Evolutionary conservation across 1,140 invertebrate species (phyloP).

Genomic region (Anoplolepis gracilipes): DNA sequence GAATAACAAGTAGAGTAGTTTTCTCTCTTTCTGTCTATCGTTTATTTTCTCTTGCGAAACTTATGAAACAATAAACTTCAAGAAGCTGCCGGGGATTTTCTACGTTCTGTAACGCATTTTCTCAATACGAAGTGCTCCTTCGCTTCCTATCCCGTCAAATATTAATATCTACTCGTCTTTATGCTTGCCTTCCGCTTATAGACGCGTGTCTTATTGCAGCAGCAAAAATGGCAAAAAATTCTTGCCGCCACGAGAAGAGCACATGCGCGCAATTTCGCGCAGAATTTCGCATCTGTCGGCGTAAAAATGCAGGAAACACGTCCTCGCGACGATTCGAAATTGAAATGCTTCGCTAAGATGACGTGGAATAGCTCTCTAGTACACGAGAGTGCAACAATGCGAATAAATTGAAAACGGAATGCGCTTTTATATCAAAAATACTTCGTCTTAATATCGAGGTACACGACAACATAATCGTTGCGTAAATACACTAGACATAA

Average conservation of each 20-base stretch:
- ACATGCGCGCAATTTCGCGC: constrained; percentile 46
- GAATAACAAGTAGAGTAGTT: constrained; percentile 38
- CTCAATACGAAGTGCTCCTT: constrained; percentile 53
- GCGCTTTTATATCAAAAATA: constrained; percentile 14
- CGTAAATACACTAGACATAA: too few species aligned
- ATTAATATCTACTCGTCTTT: constrained; percentile 61
- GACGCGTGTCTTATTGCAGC: constrained; percentile 57
- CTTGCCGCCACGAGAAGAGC: neutral
- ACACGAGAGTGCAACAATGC: constrained; percentile 20
- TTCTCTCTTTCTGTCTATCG: neutral
- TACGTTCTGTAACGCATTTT: constrained; percentile 47
- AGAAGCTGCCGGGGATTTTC: constrained; percentile 51
- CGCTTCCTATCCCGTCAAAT: constrained; percentile 49
- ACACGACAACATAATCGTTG: neutral
- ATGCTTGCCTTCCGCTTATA: constrained; percentile 58
- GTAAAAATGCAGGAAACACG: constrained; percentile 46
- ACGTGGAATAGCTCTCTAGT: constrained; percentile 8
- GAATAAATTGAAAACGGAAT: constrained; percentile 33
- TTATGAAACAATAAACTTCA: constrained; percentile 54
- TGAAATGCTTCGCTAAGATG: constrained; percentile 54
- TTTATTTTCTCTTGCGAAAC: constrained; percentile 31
- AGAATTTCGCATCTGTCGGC: constrained; percentile 44
- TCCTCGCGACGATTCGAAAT: constrained; percentile 45
- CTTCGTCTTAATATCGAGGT: constrained; percentile 3
- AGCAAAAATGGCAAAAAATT: constrained; percentile 49